Evolutionary conservation across 53 echinoderm and acorn worm genomes (phyloP).

Genomic region (Luidia sarsii): DNA sequence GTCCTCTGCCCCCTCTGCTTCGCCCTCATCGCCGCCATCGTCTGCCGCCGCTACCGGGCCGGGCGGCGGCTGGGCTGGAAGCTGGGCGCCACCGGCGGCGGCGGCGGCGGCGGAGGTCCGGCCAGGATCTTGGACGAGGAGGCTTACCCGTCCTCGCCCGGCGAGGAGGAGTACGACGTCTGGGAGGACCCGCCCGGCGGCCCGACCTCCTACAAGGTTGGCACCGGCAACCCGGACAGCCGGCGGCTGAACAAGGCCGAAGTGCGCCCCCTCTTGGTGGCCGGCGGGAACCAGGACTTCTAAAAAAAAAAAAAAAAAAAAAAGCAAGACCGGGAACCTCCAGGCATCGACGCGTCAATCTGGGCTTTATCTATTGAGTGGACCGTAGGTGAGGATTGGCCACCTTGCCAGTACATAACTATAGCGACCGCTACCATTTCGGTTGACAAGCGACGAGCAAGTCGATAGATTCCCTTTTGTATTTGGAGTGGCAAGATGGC

Average conservation of each 20-base stretch:
- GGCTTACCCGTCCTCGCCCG: conserved; percentile 33
- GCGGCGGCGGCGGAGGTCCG: too few species aligned
- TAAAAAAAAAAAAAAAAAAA: too few species aligned
- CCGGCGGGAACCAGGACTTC: neutral
- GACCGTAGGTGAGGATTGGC: too few species aligned
- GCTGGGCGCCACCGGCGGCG: neutral
- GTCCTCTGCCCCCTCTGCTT: neutral
- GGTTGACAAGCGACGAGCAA: too few species aligned
- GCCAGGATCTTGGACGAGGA: too few species aligned
- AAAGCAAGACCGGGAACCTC: too few species aligned
- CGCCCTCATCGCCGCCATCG: conserved; percentile 2
- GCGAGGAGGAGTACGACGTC: conserved; percentile 46
- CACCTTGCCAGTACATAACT: too few species aligned
- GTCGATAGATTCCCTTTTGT: too few species aligned
- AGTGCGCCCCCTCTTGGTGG: conserved; percentile 22
- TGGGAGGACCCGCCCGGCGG: conserved; percentile 32
- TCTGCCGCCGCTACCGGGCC: conserved; percentile 7
- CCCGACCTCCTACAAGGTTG: neutral
- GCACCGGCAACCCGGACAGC: neutral
- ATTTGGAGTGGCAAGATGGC: too few species aligned
- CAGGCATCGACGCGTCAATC: too few species aligned
- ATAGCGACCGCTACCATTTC: too few species aligned
- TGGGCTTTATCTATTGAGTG: too few species aligned
- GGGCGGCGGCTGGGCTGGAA: neutral
- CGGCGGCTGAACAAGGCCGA: conserved; percentile 23